These are phyloP conservation scores for Cremastinae sp. DNA, from an alignment of 2,888 invertebrate species.

Conservation along the genomic window DNA sequence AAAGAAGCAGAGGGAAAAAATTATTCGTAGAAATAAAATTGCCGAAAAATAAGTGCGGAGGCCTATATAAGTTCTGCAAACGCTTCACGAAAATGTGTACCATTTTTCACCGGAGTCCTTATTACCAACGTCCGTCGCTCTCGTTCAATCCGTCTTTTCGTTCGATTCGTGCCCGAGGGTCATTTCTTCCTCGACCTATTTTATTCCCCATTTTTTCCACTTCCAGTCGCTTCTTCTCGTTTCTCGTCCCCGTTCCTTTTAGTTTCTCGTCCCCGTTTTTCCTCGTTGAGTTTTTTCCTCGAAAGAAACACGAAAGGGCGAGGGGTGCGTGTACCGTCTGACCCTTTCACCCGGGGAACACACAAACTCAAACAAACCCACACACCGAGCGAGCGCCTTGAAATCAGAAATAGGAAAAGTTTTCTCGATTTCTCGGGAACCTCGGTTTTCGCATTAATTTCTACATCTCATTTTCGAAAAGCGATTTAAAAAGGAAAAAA, in stretches of 20 bases:
- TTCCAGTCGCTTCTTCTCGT: no score
- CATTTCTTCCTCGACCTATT: slow-evolving; percentile 14
- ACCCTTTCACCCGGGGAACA: slow-evolving; percentile 1
- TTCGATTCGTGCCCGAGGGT: slow-evolving; percentile 9
- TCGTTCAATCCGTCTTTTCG: slow-evolving; percentile 16
- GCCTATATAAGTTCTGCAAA: slow-evolving; percentile 3
- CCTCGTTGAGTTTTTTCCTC: neutral
- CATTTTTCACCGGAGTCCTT: slow-evolving; percentile 36
- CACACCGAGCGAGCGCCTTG: no score
- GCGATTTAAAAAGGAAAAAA: neutral
- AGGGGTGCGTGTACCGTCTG: slow-evolving; percentile 2
- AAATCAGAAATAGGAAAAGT: slow-evolving; percentile 20
- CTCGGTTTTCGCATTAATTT: slow-evolving; percentile 31
- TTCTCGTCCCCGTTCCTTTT: no score
- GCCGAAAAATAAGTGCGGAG: neutral
- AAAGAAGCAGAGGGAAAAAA: no score
- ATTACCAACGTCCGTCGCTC: neutral
- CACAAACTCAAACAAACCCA: no score
- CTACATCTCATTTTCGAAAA: slow-evolving; percentile 21
- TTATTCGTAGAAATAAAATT: no score
- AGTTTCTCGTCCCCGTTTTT: neutral
- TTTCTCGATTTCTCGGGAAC: neutral
- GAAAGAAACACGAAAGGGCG: neutral
- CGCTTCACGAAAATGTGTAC: slow-evolving; percentile 27
- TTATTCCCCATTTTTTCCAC: neutral